Base-by-base conservation (phyloP, 1,140 invertebrate species). In the Brachionus rubens region DNA sequence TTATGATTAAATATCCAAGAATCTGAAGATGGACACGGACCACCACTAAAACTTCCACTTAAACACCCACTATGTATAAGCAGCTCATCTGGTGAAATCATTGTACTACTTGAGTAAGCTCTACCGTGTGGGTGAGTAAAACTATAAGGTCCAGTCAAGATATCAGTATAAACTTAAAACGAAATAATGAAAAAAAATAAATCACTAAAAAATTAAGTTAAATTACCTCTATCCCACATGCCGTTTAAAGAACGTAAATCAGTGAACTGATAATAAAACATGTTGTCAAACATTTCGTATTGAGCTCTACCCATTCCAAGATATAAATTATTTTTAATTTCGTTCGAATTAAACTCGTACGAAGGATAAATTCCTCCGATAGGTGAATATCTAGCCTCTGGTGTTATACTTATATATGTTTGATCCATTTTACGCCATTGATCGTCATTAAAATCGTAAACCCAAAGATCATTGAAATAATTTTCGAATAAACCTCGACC, bases 11-110 rank as follows among this genome's bases (percentile, higher is more conserved):
- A 79, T 19, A 79, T 21, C 80, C 80, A 80, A 16, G 80, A 79
- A 54, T 80, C 80, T 10, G 78, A 75, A 0, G 75, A 56, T 2
- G 80, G 80, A 78, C 80, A 80, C 4, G 80, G 79, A 3, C 80
- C 80, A 33, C 78, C 80, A 30, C 70, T 78, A 36, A 67, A 54
- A 21, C 78, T 77, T 28, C 79, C 79, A 33, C 79, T 79, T 75
- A 80, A 47, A 77, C 80, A 80, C 12, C 80, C 80, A 10, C 80
- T 79, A 77, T 78, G 79, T n/a, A 80, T 79, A 26, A 79, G 59
- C 1, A 80, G 43, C 14, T 78, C 68, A 36, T 80, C 56, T 21
- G 68, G 26, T 16, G 72, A 76, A 5, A 78, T 77, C 70, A 80
- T 79, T 19, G 78, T 52, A 1, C 78, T 78, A 21, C 68, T 75